Conservation (phyloP, 2,113 vertebrate species). For the Bombycilla garrulus region DNA sequence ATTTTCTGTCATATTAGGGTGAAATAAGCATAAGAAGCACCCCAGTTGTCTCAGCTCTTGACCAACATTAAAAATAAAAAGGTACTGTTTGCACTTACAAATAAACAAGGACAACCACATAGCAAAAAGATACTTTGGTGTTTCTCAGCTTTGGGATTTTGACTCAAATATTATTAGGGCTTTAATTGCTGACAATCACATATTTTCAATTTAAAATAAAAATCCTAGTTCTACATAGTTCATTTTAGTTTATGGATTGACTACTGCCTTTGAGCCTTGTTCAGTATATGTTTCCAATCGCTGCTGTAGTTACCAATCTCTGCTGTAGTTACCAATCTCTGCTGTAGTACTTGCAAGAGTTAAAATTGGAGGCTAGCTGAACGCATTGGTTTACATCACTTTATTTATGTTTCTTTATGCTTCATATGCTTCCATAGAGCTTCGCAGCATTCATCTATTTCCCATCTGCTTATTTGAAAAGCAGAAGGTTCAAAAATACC, state of each 20-base stretch:
- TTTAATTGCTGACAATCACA: background rate
- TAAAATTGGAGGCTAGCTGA: background rate
- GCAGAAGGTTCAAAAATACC: slow-evolving; percentile 41
- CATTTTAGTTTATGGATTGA: background rate
- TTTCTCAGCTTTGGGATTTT: background rate
- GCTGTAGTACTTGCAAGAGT: background rate
- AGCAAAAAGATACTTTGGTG: background rate
- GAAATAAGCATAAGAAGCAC: background rate
- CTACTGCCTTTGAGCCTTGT: background rate
- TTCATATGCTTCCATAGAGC: slow-evolving; percentile 4
- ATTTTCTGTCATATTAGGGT: background rate
- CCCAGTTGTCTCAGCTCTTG: background rate
- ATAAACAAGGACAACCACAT: background rate
- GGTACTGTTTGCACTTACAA: background rate
- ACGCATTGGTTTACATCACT: background rate
- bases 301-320: too few relatives aligned
- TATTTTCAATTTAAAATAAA: background rate
- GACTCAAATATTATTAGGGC: background rate
- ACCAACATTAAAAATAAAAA: background rate
- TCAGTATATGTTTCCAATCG: background rate
- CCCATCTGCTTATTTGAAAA: slow-evolving; percentile 44
- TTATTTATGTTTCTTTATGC: slow-evolving; percentile 29
- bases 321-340: background rate
- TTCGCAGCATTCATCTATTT: slow-evolving; percentile 20
- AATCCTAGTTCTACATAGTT: background rate